These are phyloP conservation scores for Drosophila neotestacea DNA, from an alignment of 2,888 invertebrate genomes.

Conservation along the genomic window DNA sequence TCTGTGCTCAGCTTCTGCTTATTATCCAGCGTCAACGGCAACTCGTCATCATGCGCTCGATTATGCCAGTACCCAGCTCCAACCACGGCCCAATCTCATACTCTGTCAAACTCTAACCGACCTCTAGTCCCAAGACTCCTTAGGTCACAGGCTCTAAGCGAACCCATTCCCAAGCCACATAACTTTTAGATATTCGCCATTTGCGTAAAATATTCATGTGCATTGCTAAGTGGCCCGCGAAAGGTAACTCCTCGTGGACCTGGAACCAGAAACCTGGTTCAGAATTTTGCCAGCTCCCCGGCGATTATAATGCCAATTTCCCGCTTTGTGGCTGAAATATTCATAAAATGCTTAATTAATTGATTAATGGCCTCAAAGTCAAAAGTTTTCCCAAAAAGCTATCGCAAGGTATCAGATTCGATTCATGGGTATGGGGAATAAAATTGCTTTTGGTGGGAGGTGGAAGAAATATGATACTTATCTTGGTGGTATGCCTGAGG, in stretches of 20 bases:
- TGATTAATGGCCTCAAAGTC: conserved; percentile 78
- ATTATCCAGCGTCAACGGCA: conserved; percentile 67
- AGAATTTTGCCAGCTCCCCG: conserved; percentile 15
- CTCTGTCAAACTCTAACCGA: neutral
- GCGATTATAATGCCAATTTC: conserved; percentile 62
- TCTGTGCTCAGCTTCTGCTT: conserved; percentile 56
- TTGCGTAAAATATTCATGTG: conserved; percentile 75
- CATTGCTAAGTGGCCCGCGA: conserved; percentile 61
- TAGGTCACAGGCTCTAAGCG: conserved; percentile 13
- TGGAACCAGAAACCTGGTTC: neutral
- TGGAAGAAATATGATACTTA: conserved; percentile 24
- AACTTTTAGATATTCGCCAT: conserved; percentile 60
- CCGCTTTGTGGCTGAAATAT: conserved; percentile 65
- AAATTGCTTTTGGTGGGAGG: neutral
- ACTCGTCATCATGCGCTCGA: conserved; percentile 66
- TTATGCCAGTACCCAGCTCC: conserved; percentile 52
- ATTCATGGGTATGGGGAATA: conserved; percentile 1
- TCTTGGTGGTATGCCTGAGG: conserved; percentile 6
- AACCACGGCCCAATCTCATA: neutral
- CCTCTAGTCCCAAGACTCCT: conserved; percentile 7
- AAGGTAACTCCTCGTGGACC: conserved; percentile 52
- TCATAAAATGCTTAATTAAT: conserved; percentile 81
- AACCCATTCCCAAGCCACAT: conserved; percentile 32
- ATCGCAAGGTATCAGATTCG: conserved; percentile 64
- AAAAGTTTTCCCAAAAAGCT: conserved; percentile 62